phyloP scores from a whole-genome alignment of 2,888 invertebrate genomes.

The Camptogramma bilineatum region DNA sequence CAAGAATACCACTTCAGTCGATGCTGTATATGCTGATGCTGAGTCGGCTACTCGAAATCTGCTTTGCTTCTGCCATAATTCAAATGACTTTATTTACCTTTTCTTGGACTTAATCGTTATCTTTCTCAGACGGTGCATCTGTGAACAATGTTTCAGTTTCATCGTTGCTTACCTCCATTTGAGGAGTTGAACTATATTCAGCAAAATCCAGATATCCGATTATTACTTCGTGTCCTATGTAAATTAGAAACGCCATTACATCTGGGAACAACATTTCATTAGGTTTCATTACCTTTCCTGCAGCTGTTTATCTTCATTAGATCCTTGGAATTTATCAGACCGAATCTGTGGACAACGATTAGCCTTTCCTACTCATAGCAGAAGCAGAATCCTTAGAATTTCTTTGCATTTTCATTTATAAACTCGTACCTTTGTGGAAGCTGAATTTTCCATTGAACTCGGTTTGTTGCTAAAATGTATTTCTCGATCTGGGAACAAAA shows the following conservation, averaged over 20 bases:
- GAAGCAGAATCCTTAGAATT: not conserved
- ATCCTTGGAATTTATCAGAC: not conserved
- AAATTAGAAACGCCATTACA: not conserved
- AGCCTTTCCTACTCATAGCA: not conserved
- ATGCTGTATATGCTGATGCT: not conserved
- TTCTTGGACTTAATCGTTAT: not conserved
- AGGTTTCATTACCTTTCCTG: not conserved
- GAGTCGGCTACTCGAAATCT: not conserved
- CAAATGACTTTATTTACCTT: not conserved
- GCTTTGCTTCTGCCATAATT: not conserved
- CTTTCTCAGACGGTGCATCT: not conserved
- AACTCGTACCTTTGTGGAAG: not conserved
- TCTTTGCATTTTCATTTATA: not conserved
- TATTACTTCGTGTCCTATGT: not conserved
- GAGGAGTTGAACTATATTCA: not conserved
- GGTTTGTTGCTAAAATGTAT: not conserved
- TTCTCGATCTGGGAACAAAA: not conserved
- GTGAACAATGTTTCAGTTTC: constrained; percentile 7
- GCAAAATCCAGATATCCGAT: not conserved
- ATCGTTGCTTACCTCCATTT: constrained; percentile 13
- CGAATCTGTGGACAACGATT: not conserved
- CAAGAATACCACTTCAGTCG: not conserved
- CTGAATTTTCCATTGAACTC: not conserved
- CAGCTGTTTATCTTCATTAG: not conserved
- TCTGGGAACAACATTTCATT: constrained; percentile 7